Evolutionary conservation across 2,888 invertebrate species (phyloP).

Genomic region (Pharmacophagus antenor): DNA sequence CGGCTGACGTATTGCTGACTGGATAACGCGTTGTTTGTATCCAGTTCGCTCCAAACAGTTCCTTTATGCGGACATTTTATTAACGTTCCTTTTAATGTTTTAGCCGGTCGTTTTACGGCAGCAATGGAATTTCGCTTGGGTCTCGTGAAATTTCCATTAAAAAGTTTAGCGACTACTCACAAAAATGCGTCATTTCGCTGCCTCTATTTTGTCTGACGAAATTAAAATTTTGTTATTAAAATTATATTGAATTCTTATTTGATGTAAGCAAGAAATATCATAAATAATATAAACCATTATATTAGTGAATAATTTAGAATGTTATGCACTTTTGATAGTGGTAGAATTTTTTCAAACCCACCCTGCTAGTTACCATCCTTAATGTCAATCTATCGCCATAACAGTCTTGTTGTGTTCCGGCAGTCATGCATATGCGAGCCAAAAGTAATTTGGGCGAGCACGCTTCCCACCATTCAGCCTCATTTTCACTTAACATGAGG

Average conservation of each 20-base stretch:
- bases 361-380: too few species aligned
- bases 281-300: background rate
- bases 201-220: constrained; percentile 7
- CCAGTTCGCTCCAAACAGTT: constrained; percentile 20
- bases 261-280: background rate
- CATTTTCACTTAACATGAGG: too few species aligned
- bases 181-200: constrained; percentile 24
- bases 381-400: too few species aligned
- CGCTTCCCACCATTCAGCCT: too few species aligned
- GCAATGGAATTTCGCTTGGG: constrained; percentile 24
- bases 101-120: constrained; percentile 29
- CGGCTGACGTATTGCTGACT: constrained; percentile 27
- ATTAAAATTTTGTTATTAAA: constrained; percentile 15
- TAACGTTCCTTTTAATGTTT: constrained; percentile 31
- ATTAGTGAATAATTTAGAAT: too few species aligned
- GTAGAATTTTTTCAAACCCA: too few species aligned
- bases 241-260: background rate
- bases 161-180: constrained; percentile 26
- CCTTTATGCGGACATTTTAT: constrained; percentile 31
- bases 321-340: too few species aligned
- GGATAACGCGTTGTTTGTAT: constrained; percentile 27
- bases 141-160: constrained; percentile 29
- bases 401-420: too few species aligned
- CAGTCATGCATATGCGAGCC: too few species aligned
- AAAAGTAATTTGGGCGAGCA: too few species aligned